Base-by-base conservation (phyloP, 2,113 vertebrate species). In the Erythrolamprus reginae region DNA sequence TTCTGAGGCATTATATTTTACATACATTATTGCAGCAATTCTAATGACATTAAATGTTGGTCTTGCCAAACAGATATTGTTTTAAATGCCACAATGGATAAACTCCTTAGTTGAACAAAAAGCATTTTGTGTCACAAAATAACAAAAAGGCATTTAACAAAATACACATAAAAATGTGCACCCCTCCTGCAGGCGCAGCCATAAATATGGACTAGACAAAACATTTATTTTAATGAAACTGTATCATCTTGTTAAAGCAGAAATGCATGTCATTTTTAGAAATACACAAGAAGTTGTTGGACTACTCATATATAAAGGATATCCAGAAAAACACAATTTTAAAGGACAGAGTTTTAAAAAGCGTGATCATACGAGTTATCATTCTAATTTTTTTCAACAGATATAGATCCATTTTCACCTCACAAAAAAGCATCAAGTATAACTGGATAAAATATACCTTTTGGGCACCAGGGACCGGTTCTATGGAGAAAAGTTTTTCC, bases 1-100 rank as follows among this genome's bases (percentile, higher is more conserved):
- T 23, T 52, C 50, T 58, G 70, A 65, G 23, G 45, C 28, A 23
- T 50, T 17, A 77, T 42, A 2, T 89, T 23, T 17, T 10, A 28
- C 28, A 23, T 50, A 53, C 10, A 24, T 90, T 92, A 91, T 88
- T 89, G 87, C 89, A 94, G 93, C 93, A 95, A 90, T 84, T 86
- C 56, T 53, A 9, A 47, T 53, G 10, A 55, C 38, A 48, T 8
- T 2, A 19, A 45, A 3, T 26, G 3, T 42, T 26, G 10, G 61
- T 92, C 83, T 88, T 94, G 93, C 94, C 92, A 94, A 95, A 92
- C 93, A 95, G 93, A 95, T 95, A 93, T 88, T 77, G 50, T 50
- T 83, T 55, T 88, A 82, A 52, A 84, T 48, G 92, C 84, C 42
- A 89, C 1, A 1, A 92, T 56, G 91, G 28, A 58, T 65, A 91